phyloP scores from a whole-genome alignment of 2,888 invertebrate species.

The Andrena dorsata region DNA sequence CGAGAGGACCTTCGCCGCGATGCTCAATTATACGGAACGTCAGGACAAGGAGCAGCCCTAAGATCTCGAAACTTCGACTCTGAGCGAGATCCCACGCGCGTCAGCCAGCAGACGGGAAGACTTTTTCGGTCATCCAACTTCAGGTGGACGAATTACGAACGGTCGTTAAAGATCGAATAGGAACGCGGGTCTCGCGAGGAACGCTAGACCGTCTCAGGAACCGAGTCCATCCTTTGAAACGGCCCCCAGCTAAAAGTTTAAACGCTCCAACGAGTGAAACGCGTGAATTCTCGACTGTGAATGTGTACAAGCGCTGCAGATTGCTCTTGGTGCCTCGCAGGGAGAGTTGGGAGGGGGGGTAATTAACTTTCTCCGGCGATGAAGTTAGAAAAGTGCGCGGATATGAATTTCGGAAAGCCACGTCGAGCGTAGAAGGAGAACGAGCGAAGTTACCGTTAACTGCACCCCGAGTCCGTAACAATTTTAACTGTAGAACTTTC shows the following conservation, averaged over 20 bases:
- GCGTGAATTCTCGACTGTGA: slow-evolving; percentile 51
- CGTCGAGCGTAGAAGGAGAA: neutral
- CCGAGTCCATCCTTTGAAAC: slow-evolving; percentile 24
- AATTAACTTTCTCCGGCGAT: slow-evolving; percentile 55
- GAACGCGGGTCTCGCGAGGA: slow-evolving; percentile 10
- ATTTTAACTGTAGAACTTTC: neutral
- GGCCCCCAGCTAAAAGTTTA: slow-evolving; percentile 61
- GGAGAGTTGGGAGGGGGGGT: slow-evolving; percentile 12
- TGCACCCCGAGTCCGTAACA: neutral
- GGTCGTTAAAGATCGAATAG: slow-evolving; percentile 56
- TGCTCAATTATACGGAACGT: slow-evolving; percentile 75
- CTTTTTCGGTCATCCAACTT: slow-evolving; percentile 46
- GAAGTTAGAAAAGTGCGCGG: neutral
- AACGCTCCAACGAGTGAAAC: slow-evolving; percentile 54
- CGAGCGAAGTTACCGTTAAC: neutral
- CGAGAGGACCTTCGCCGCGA: slow-evolving; percentile 46
- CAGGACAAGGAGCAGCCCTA: slow-evolving; percentile 28
- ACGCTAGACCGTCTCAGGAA: slow-evolving; percentile 42
- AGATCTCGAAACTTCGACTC: slow-evolving; percentile 63
- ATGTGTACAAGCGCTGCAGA: slow-evolving; percentile 40
- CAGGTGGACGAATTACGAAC: slow-evolving; percentile 57
- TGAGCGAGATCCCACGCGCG: slow-evolving; percentile 43
- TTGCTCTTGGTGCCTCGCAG: slow-evolving; percentile 31
- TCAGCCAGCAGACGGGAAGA: slow-evolving; percentile 18
- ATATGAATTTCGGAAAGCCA: slow-evolving; percentile 25